Evolutionary conservation across 2,888 invertebrate genomes (phyloP).

Genomic region (Caenorhabditis sp.): DNA sequence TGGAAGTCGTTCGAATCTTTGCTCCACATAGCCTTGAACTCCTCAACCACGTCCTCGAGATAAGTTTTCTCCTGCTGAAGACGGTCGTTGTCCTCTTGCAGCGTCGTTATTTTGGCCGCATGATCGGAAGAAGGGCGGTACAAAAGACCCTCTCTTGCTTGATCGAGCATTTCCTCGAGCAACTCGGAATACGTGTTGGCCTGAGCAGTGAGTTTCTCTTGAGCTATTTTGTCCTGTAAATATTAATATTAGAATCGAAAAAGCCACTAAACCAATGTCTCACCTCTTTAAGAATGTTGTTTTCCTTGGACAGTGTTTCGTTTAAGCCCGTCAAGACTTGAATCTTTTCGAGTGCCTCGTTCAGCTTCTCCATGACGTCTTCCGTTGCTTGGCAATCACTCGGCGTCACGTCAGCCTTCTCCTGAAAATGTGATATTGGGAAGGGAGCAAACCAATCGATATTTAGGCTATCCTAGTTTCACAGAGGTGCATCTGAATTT

Average conservation of each 20-base stretch:
- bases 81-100: background rate
- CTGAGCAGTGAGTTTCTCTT: background rate
- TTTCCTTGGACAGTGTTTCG: background rate
- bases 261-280: background rate
- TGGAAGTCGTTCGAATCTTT: constrained; percentile 21
- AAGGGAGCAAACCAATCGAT: too few relatives aligned
- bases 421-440: too few relatives aligned
- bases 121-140: background rate
- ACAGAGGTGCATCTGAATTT: background rate
- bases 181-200: background rate
- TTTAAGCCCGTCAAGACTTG: background rate
- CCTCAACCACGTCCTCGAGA: constrained; percentile 23
- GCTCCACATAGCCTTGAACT: constrained; percentile 27
- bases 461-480: too few relatives aligned
- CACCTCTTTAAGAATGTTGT: background rate
- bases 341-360: background rate
- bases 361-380: background rate
- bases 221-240: constrained; percentile 1
- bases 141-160: background rate
- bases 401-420: too few relatives aligned
- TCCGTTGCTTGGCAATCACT: background rate
- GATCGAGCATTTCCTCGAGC: constrained; percentile 29
- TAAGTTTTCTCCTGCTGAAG: constrained; percentile 23
- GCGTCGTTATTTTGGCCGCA: too few relatives aligned
- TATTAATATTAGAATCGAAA: too few relatives aligned